Evolutionary conservation across 2,797 vertebrate species (phyloP), one percentile per base, ranked within the genome.

Genomic region (Tragopan temminckii): DNA sequence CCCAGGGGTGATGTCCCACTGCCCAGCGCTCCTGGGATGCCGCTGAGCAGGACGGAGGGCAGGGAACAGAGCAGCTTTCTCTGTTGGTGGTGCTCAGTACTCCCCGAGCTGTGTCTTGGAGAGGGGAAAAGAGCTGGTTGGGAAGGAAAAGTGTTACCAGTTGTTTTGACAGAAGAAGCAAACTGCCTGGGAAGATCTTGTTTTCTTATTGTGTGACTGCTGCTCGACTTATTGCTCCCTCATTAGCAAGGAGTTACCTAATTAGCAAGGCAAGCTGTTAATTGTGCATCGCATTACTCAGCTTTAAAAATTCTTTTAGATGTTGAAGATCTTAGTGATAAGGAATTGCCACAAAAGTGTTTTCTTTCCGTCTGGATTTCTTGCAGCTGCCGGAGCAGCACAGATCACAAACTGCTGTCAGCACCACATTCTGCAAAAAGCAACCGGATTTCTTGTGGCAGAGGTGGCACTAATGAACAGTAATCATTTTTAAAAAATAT

Each of bases 261-360:
- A 95, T 96, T 96, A 96, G 87, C 38, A 43, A 78, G 83, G 78
- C 90, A 58, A 80, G 82, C 87, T 95, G 93, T 89, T 95, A 96
- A 94, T 94, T 93, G 96, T 68, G 63, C 81, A 42, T 68, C 23
- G 70, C 52, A 46, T 95, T 91, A 45, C 80, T 94, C 25, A 24
- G 93, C 92, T 74, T 90, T 82, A 90, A 89, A 90, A 90, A 81
- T 75, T 86, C 89, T 92, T 85, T 63, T 61, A 70, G 89, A 82
- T 69, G 76, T 1, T 85, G 70, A 92, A 79, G 83, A 67, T 76
- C 88, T 82, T 15, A 43, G 82, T 6, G 85, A 57, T 67, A 57
- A 76, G 81, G 68, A 63, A 45, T 74, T 64, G 74, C 36, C 2
- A 27, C 46, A 70, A 5, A 72, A 81, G 63, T 66, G 3, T 75